Evolutionary conservation across 2,113 vertebrate species (phyloP), one percentile per base, ranked within the genome.

Genomic region (Eira barbara): DNA sequence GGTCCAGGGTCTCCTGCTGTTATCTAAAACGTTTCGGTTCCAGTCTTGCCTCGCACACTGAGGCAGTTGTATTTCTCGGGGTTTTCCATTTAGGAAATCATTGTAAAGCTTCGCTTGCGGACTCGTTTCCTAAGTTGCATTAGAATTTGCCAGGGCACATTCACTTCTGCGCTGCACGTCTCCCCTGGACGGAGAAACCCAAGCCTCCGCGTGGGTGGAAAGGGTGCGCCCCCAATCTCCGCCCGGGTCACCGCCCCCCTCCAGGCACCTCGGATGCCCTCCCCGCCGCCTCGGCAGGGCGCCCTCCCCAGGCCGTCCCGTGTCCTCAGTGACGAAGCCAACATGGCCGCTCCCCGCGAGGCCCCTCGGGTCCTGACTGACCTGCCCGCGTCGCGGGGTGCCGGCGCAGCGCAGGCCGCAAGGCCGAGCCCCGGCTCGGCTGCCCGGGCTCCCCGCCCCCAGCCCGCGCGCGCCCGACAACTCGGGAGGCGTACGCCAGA

Each of bases 341-440:
- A 97, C 69, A 98, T 97, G 97, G 98, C 98, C 94, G 97, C 97
- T 93, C 84, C 87, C 93, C 29, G 82, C 74, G 87, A 57, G 95
- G 95, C 78, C 96, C 97, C 93, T 49, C 36, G 8, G 36, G 79
- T 63, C 29, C 83, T 5, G 29, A 34, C 52, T 4, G 92, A 78
- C 80, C 92, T 1, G 92, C 49, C 31, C 42, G 61, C 36, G 31
- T 47, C 57, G 84, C 45, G n/a, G 84, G 78, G 17, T 6, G 49
- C 20, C 34, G 7, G 29, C n/a, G 34, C 23, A 13, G 65, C 65
- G 21, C 59, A 27, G 57, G 65, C 65, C 17, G 17, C 61, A 23
- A 13, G 13, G 36, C 14, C 9, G 6, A 27, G 59, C 36, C 39
- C 18, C 20, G 2, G 5, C 34, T 1, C 6, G 6, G 76, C 39